These are phyloP conservation scores for Stratiomys singularior DNA, from an alignment of 2,888 invertebrate genomes.

Conservation along the genomic window DNA sequence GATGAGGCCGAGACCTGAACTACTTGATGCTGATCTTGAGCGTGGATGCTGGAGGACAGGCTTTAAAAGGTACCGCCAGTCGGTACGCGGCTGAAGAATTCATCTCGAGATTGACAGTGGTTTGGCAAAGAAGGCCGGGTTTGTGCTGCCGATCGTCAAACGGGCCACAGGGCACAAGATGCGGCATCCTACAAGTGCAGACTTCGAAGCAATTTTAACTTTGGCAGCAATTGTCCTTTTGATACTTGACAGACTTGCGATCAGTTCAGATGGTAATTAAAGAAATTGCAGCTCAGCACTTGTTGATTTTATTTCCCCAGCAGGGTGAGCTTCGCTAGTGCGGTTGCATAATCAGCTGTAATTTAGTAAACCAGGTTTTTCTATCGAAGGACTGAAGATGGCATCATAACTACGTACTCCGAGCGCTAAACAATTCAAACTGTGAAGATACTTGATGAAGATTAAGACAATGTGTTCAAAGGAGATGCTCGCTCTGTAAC, in stretches of 20 bases:
- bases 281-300: background rate
- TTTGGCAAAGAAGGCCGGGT: background rate
- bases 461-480: no score
- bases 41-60: slow-evolving; percentile 8
- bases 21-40: slow-evolving; percentile 29
- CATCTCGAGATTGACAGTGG: slow-evolving; percentile 32
- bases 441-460: no score
- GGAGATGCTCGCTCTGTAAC: no score
- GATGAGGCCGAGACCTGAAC: background rate
- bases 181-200: background rate
- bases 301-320: no score
- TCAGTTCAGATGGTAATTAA: background rate
- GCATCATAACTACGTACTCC: no score
- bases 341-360: no score
- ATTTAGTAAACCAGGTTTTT: no score
- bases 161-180: background rate
- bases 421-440: no score
- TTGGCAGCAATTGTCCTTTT: background rate
- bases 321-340: no score
- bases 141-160: background rate
- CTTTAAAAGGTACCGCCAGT: slow-evolving; percentile 38
- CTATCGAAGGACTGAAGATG: no score
- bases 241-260: background rate
- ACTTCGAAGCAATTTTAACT: background rate
- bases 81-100: slow-evolving; percentile 32